Percentiles rank a stretch among this genome's conserved stretches.
Conservation (phyloP, 2,797 vertebrate species). For the Pipistrellus nathusii region DNA sequence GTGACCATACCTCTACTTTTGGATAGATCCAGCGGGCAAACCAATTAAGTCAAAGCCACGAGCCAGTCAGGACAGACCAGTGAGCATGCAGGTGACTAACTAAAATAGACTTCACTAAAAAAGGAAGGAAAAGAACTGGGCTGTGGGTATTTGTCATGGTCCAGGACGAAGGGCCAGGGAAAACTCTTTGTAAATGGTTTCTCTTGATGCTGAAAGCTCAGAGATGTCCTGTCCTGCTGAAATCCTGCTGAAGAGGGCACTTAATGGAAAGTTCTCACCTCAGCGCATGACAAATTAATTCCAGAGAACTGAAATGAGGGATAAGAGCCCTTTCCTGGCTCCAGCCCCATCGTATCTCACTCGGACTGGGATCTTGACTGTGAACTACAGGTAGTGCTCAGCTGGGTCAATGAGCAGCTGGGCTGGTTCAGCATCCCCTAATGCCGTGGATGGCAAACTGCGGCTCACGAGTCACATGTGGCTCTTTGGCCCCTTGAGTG, state of each 20-base stretch:
- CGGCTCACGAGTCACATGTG: too few species aligned
- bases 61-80: slow-evolving; percentile 48
- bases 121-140: background rate
- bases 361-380: background rate
- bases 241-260: slow-evolving; percentile 49
- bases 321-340: background rate
- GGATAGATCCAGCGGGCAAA: slow-evolving; percentile 54
- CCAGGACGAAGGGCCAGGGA: slow-evolving; percentile 21
- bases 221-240: slow-evolving; percentile 18
- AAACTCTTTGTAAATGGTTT: background rate
- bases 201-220: slow-evolving; percentile 30
- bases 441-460: too few species aligned
- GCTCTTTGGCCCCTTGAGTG: too few species aligned
- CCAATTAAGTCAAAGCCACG: slow-evolving; percentile 29
- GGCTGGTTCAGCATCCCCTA: background rate
- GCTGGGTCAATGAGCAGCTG: background rate
- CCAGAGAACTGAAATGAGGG: slow-evolving; percentile 57
- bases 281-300: slow-evolving; percentile 73
- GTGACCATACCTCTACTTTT: slow-evolving; percentile 41
- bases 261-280: slow-evolving; percentile 76
- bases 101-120: slow-evolving; percentile 60
- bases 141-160: slow-evolving; percentile 54
- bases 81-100: slow-evolving; percentile 61
- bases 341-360: background rate
- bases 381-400: background rate